phyloP scores from a whole-genome alignment of 1,140 invertebrate genomes.

The Lepidurus couesii region DNA sequence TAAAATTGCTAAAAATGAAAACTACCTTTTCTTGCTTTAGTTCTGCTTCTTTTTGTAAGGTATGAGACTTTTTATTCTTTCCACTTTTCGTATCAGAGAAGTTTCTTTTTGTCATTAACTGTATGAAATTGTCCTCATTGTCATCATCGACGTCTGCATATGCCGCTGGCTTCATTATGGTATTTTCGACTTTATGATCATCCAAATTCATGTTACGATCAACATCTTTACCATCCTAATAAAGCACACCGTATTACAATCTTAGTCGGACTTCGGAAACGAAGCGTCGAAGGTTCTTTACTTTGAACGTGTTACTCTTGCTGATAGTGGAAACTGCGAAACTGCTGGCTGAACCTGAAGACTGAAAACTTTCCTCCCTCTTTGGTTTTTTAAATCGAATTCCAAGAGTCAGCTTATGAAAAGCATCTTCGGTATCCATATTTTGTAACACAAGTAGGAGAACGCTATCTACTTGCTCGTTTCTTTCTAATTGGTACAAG shows the following conservation, averaged over 20 bases:
- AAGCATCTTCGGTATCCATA: neutral
- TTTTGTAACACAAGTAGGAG: neutral
- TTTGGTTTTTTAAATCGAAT: constrained; percentile 4
- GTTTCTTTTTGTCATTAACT: neutral
- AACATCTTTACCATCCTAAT: neutral
- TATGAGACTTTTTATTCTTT: neutral
- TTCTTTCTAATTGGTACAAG: neutral
- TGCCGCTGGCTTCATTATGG: neutral
- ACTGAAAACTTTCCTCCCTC: neutral
- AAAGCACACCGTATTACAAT: neutral
- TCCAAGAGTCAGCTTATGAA: neutral
- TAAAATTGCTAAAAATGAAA: neutral
- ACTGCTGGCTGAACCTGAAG: neutral
- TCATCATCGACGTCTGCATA: neutral
- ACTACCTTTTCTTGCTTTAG: neutral
- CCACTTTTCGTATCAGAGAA: neutral
- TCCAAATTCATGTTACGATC: neutral
- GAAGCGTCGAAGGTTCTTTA: too few relatives aligned
- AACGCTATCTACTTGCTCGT: neutral
- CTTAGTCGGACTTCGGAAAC: neutral
- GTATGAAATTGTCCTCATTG: neutral
- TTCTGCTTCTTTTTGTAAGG: neutral
- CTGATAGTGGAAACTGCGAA: too few relatives aligned
- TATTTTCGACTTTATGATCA: neutral
- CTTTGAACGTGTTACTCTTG: too few relatives aligned